Base-by-base conservation (phyloP, 2,888 invertebrate species). In the Ophion slaviceki region DNA sequence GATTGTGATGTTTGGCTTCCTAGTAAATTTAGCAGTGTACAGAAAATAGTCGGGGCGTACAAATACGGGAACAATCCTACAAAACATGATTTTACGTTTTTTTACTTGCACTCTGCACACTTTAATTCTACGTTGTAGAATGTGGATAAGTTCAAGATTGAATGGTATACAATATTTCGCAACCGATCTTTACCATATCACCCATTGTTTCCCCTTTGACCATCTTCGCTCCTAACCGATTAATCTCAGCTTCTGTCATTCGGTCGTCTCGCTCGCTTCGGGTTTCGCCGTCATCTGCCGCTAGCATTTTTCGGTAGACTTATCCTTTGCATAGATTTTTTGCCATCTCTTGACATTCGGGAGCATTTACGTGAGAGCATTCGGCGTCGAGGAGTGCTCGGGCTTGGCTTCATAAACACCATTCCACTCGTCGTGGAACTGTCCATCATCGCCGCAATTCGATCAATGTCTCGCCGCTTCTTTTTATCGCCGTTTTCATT, bases 121-220 rank as follows among this genome's bases (percentile, higher is more conserved):
- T 36, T 5, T 53, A 53, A 14, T 10, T 14, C 2, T 53, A 53
- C 53, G 2, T 59, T 2, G n/a, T n/a, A n/a, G 6, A 76, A 10
- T 53, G 47, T 24, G 24, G 14, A 1, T 2, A 32, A 7, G 59
- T 17, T 3, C 14, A 70, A 53, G 28, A 59, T 32, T 64, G 74
- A 24, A 36, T 3, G 14, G 1, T 11, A 53, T 14, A 53, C 11
- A 53, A 53, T 53, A 53, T 53, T 53, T 53, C 14, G 47, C 11
- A 14, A 53, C 14, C 47, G 14, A 53, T 53, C 47, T 3, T 89
- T 89, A 95, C 96, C 89, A 93, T 94, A 92, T 99, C 96, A 28
- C 98, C 99, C 95, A 98, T 96, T 89, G 99, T 96, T 95, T 99
- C 99, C 17, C 99, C 99, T 95, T 98, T 98, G 0, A 99, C 95